Conservation (phyloP, 2,797 vertebrate species). For the Brachyalestes nurse region DNA sequence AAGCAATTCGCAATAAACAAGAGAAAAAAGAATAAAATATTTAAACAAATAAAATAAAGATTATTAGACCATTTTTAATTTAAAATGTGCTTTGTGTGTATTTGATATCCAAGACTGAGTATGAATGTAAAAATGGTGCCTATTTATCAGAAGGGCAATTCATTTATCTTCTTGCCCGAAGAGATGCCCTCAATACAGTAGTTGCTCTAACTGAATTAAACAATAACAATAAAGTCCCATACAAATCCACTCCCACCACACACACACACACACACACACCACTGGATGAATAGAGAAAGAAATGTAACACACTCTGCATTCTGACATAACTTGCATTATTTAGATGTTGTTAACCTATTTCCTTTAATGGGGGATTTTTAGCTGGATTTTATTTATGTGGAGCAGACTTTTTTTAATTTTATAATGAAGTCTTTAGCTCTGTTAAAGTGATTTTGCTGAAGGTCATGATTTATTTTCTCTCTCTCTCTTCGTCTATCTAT, state of each 20-base stretch:
- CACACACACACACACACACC: constrained; percentile 21
- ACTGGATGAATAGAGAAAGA: not conserved
- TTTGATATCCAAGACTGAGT: too few relatives aligned
- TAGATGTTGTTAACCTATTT: constrained; percentile 24
- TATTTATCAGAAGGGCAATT: constrained; percentile 3
- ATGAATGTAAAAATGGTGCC: not conserved
- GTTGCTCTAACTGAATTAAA: constrained; percentile 14
- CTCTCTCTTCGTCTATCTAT: too few relatives aligned
- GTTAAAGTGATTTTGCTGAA: too few relatives aligned
- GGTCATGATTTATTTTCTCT: not conserved
- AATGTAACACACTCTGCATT: not conserved
- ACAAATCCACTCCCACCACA: constrained; percentile 1
- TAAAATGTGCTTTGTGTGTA: too few relatives aligned
- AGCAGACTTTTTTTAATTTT: not conserved
- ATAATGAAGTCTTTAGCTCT: not conserved
- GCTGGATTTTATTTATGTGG: not conserved
- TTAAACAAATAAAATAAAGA: not conserved
- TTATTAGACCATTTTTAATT: not conserved
- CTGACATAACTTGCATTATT: constrained; percentile 24
- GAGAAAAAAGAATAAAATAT: not conserved
- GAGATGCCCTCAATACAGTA: not conserved
- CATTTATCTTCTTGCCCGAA: not conserved
- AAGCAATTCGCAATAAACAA: not conserved
- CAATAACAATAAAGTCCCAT: constrained; percentile 14
- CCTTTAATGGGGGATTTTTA: constrained; percentile 1